Evolutionary conservation across 2,797 vertebrate species (phyloP).

Genomic region (Chaunax sp.): DNA sequence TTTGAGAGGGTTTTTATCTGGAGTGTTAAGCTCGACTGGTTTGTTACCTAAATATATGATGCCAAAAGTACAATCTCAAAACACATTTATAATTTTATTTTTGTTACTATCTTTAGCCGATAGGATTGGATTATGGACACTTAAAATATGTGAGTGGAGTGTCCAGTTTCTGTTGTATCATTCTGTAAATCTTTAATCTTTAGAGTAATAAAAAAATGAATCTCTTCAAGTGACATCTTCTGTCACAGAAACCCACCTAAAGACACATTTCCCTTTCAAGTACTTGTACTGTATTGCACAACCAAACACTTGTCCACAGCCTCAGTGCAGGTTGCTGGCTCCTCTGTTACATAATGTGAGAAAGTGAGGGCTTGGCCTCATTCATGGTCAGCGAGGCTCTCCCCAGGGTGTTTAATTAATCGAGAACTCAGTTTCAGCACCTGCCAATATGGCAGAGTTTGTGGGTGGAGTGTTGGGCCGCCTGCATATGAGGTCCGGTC

Average conservation of each 20-base stretch:
- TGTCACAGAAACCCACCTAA: constrained; percentile 7
- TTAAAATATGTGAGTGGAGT: no score
- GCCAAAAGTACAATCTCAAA: no score
- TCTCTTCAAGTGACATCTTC: neutral
- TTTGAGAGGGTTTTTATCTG: no score
- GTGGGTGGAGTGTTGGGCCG: constrained; percentile 59
- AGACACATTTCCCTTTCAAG: no score
- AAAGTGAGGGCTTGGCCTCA: constrained; percentile 50
- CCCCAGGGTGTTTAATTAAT: constrained; percentile 65
- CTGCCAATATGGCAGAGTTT: constrained; percentile 70
- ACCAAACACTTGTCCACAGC: constrained; percentile 4
- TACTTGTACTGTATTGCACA: constrained; percentile 18
- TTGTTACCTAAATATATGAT: no score
- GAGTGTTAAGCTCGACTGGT: no score
- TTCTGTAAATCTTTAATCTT: no score
- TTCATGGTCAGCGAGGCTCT: constrained; percentile 28
- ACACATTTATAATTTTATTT: no score
- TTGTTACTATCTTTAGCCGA: neutral
- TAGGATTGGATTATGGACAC: no score
- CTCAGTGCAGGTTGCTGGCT: neutral
- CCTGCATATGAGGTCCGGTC: constrained; percentile 55
- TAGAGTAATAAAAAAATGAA: no score
- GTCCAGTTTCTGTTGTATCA: no score
- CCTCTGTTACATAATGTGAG: constrained; percentile 67
- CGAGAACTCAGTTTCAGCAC: constrained; percentile 63